phyloP scores from a whole-genome alignment of 2,888 invertebrate species.

The Lasioglossum zephyrum region DNA sequence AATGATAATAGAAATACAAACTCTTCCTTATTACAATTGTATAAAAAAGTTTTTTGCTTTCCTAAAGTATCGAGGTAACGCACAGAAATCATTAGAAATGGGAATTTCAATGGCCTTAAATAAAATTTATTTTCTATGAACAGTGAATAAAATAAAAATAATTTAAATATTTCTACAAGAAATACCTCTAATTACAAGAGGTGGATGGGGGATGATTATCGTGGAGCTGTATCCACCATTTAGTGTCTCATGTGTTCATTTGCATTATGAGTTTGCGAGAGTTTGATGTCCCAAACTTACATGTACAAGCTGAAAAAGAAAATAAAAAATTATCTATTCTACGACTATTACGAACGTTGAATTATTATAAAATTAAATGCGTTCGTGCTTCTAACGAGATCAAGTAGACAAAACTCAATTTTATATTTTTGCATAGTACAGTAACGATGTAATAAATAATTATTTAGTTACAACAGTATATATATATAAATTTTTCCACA shows the following conservation, averaged over 20 bases:
- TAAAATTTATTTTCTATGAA: slow-evolving; percentile 18
- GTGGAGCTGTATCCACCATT: slow-evolving; percentile 50
- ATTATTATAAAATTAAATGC: slow-evolving; percentile 29
- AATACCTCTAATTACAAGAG: slow-evolving; percentile 56
- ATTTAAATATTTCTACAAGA: slow-evolving; percentile 43
- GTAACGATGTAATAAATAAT: not conserved
- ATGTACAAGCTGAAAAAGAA: slow-evolving; percentile 60
- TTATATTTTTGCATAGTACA: not conserved
- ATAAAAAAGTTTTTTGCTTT: not conserved
- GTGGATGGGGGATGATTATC: slow-evolving; percentile 42
- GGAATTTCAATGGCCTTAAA: slow-evolving; percentile 7
- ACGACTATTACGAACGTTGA: slow-evolving; percentile 33
- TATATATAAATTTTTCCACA: not conserved
- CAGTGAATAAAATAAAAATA: slow-evolving; percentile 26
- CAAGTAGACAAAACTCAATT: not conserved
- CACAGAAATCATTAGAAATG: slow-evolving; percentile 20
- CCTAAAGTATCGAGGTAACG: slow-evolving; percentile 13
- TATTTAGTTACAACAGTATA: slow-evolving; percentile 4
- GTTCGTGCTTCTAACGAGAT: slow-evolving; percentile 1
- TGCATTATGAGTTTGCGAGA: slow-evolving; percentile 48
- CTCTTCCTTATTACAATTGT: not conserved
- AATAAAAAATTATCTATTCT: slow-evolving; percentile 57
- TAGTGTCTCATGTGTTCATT: slow-evolving; percentile 46
- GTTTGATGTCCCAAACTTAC: slow-evolving; percentile 53
- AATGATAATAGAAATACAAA: slow-evolving; percentile 5